Evolutionary conservation across 2,797 vertebrate species (phyloP).

Genomic region (Cheracebus regulus): DNA sequence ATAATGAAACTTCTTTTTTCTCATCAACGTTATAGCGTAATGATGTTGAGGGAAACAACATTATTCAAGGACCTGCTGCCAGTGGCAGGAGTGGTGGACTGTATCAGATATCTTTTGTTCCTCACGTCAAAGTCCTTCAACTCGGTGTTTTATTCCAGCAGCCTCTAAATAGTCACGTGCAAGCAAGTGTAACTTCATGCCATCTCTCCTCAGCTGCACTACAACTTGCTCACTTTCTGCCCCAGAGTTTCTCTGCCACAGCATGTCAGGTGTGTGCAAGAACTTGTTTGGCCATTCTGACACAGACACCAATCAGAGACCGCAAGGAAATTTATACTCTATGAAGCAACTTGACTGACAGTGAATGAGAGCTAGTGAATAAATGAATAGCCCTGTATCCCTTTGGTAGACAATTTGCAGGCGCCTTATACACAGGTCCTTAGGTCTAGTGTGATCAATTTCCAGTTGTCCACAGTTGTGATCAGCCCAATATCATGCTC

Average conservation of each 20-base stretch:
- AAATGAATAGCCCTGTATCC: background rate
- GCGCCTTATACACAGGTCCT: background rate
- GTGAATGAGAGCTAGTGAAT: background rate
- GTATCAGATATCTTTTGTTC: background rate
- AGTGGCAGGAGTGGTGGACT: no score
- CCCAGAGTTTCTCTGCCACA: background rate
- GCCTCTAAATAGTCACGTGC: background rate
- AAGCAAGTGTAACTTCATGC: background rate
- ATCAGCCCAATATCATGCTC: background rate
- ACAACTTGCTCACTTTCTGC: background rate
- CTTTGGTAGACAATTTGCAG: background rate
- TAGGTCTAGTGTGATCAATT: background rate
- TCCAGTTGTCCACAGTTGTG: background rate
- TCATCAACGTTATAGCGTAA: background rate
- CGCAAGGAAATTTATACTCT: background rate
- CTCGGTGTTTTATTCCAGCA: background rate
- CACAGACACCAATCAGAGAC: background rate
- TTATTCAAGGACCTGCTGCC: background rate
- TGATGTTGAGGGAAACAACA: background rate
- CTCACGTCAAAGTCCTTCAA: background rate
- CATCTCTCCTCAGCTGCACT: background rate
- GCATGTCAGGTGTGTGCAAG: background rate
- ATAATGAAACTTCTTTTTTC: background rate
- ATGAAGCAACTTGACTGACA: background rate
- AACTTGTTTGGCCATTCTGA: background rate